Conservation (phyloP, 1,140 invertebrate genomes). For the Vollenhovia emeryi region DNA sequence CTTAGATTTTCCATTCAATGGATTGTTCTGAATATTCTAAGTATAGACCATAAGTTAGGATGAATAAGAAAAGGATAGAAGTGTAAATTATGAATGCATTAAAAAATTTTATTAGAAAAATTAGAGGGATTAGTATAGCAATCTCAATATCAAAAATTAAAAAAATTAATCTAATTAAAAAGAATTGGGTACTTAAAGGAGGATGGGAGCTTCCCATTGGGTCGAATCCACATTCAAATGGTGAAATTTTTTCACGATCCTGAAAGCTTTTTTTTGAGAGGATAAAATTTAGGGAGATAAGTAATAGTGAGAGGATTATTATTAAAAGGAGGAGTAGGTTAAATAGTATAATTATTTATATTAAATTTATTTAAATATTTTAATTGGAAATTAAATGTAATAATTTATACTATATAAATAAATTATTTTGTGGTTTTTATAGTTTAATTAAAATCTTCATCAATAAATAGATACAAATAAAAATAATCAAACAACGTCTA, state of each 20-base stretch:
- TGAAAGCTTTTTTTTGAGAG: too few species aligned
- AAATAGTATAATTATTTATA: too few species aligned
- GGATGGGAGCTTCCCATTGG: background rate
- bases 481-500: slow-evolving; percentile 91
- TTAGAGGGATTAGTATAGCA: background rate
- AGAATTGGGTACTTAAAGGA: background rate
- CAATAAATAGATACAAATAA: slow-evolving; percentile 89
- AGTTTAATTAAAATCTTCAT: slow-evolving; percentile 84
- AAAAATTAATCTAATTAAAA: background rate
- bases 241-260: too few species aligned
- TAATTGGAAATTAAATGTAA: slow-evolving; percentile 87
- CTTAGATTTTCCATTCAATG: background rate
- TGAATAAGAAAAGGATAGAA: background rate
- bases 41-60: background rate
- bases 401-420: slow-evolving; percentile 89
- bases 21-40: background rate
- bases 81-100: background rate
- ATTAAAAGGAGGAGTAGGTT: too few species aligned
- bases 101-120: background rate
- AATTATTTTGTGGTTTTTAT: background rate
- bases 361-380: too few species aligned
- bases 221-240: slow-evolving; percentile 85
- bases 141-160: slow-evolving; percentile 21
- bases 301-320: too few species aligned
- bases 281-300: too few species aligned